Evolutionary conservation across 2,888 invertebrate genomes (phyloP), one percentile per base, ranked within the genome.

Genomic region (Sclerodermus sp.): DNA sequence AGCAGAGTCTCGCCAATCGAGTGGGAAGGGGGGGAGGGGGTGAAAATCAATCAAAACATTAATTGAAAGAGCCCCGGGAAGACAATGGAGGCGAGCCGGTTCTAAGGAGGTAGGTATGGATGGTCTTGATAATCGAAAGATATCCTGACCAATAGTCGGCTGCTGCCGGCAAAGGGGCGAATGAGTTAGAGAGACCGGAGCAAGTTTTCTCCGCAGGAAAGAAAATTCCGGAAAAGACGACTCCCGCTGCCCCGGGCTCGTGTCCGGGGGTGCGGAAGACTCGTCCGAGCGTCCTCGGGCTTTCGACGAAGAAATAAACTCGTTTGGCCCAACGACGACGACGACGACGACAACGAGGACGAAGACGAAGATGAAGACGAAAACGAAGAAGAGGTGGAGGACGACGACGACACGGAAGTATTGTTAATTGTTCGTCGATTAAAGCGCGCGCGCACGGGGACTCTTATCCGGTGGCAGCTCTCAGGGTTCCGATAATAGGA

Each of bases 31-130:
- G 36, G 43, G 42, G 45, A 42, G 49, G 62, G 62, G 65, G 64
- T 66, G 23, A 71, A 74, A 77, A 76, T 77, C 77, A 77, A 77
- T 77, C 77, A 76, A 76, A 77, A 75, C 77, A 75, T 77, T 77
- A 77, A 77, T 77, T 77, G 77, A 76, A 77, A 77, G 76, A 77
- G 74, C 70, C n/a, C n/a, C 60, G 66, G 65, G 69, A 75, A 76
- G 76, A 77, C 75, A 76, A 76, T 75, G 68, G 70, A 61, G 53
- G 54, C 63, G 61, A 63, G 57, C 58, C 61, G 63, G 58, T n/a
- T n/a, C 67, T 72, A 70, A 73, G 66, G 65, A 68, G 66, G 63
- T 65, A 44, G 70, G 67, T 63, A 63, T 60, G 68, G 67, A 69
- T 64, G 64, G 67, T 73, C 70, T 73, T 68, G 75, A 75, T 75